Evolutionary conservation across 1,140 invertebrate species (phyloP).

Genomic region (Gryllus bimaculatus): DNA sequence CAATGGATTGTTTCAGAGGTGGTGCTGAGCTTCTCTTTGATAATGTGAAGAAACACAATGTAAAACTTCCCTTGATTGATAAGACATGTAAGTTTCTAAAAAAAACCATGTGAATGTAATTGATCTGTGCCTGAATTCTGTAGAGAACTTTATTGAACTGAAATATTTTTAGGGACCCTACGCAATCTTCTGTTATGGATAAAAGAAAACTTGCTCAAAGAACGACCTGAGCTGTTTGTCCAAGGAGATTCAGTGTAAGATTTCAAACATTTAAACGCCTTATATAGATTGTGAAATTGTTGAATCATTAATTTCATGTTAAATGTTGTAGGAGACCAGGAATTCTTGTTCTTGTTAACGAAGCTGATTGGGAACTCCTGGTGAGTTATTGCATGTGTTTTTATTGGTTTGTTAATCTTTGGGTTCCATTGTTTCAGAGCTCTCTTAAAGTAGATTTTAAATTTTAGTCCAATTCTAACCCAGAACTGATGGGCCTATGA

Average conservation of each 20-base stretch:
- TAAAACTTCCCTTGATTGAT: slow-evolving; percentile 46
- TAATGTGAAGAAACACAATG: slow-evolving; percentile 62
- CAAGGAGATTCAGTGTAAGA: slow-evolving; percentile 71
- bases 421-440: too few relatives aligned
- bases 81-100: slow-evolving; percentile 38
- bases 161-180: slow-evolving; percentile 56
- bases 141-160: too few relatives aligned
- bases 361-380: slow-evolving; percentile 84
- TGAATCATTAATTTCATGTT: background rate
- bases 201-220: slow-evolving; percentile 71
- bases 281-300: background rate
- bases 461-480: too few relatives aligned
- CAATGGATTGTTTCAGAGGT: slow-evolving; percentile 50
- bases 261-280: background rate
- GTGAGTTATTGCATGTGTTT: slow-evolving; percentile 38
- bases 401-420: background rate
- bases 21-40: slow-evolving; percentile 81
- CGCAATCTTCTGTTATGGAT: slow-evolving; percentile 68
- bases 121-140: too few relatives aligned
- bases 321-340: slow-evolving; percentile 66
- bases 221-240: slow-evolving; percentile 82
- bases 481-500: too few relatives aligned
- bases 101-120: background rate
- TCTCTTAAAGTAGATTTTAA: too few relatives aligned
- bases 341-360: slow-evolving; percentile 86